phyloP scores from a whole-genome alignment of 1,140 invertebrate genomes.

The Drosophila tropicalis region DNA sequence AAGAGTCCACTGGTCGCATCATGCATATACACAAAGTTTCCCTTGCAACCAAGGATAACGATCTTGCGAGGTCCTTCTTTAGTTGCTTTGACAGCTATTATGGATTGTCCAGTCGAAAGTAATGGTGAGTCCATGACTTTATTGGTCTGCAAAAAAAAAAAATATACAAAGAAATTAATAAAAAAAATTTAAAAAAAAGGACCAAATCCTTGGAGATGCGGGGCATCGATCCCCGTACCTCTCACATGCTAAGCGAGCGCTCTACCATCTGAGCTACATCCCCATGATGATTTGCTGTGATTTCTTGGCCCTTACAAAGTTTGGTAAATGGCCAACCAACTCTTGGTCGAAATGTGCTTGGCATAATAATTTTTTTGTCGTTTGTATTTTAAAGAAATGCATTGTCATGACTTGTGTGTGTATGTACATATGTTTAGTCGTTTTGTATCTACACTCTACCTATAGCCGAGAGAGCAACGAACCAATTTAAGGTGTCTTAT shows the following conservation, averaged over 20 bases:
- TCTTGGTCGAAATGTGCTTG: slow-evolving; percentile 25
- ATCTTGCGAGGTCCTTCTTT: slow-evolving; percentile 88
- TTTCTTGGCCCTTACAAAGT: slow-evolving; percentile 37
- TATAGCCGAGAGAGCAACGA: background rate
- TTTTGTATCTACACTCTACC: too few relatives aligned
- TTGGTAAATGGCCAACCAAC: slow-evolving; percentile 7
- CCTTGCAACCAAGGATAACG: slow-evolving; percentile 87
- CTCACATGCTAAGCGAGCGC: slow-evolving; percentile 93
- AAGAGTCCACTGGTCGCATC: slow-evolving; percentile 87
- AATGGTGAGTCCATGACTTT: slow-evolving; percentile 50
- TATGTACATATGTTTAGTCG: background rate
- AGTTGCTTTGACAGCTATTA: slow-evolving; percentile 87
- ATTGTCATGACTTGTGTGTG: slow-evolving; percentile 43
- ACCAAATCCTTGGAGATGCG: slow-evolving; percentile 84
- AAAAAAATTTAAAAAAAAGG: slow-evolving; percentile 19
- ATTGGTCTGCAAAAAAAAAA: slow-evolving; percentile 58
- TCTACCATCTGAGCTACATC: slow-evolving; percentile 92
- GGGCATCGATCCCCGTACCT: slow-evolving; percentile 93
- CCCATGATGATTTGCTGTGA: slow-evolving; percentile 41
- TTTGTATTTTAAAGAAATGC: slow-evolving; percentile 51
- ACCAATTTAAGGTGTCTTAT: background rate
- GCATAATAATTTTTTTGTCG: slow-evolving; percentile 46
- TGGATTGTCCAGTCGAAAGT: slow-evolving; percentile 82
- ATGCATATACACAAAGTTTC: slow-evolving; percentile 87
- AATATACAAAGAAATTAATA: background rate